A percentile compares a stretch with the other conserved stretches of the same genome.
These are phyloP conservation scores for Babylonia areolata DNA, from an alignment of 1,140 invertebrate species.

Conservation along the genomic window DNA sequence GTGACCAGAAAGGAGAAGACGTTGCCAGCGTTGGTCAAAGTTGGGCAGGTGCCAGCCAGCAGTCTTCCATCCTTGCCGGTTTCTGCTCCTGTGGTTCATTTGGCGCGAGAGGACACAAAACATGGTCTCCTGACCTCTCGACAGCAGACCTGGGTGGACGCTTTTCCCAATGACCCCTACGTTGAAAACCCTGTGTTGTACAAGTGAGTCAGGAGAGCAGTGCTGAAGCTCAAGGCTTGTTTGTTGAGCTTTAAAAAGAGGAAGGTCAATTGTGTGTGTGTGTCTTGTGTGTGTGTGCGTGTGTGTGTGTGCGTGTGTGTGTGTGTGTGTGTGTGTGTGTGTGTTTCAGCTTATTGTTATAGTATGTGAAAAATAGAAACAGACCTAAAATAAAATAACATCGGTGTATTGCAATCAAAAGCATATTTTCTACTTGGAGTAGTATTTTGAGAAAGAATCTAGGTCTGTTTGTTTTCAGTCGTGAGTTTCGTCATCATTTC, in stretches of 20 bases:
- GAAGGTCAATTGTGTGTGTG: too few relatives aligned
- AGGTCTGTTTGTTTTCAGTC: too few relatives aligned
- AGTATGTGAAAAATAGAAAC: too few relatives aligned
- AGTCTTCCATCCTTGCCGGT: constrained; percentile 41
- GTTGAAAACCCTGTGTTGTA: constrained; percentile 72
- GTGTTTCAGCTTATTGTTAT: background rate
- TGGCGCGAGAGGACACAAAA: constrained; percentile 58
- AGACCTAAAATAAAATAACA: too few relatives aligned
- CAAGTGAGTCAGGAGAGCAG: constrained; percentile 55
- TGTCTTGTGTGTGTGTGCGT: background rate
- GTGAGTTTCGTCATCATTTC: too few relatives aligned
- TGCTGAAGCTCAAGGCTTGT: too few relatives aligned
- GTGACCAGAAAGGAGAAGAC: constrained; percentile 36
- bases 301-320: constrained; percentile 9
- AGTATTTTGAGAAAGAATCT: too few relatives aligned
- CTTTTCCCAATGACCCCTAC: constrained; percentile 72
- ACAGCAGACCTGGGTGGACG: constrained; percentile 70
- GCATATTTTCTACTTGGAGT: too few relatives aligned
- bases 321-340: constrained; percentile 14
- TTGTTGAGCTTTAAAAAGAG: too few relatives aligned
- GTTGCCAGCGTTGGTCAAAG: constrained; percentile 20
- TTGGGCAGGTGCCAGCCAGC: constrained; percentile 15
- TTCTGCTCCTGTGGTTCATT: constrained; percentile 52
- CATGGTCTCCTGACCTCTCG: constrained; percentile 65
- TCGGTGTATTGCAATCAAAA: too few relatives aligned